A percentile compares a stretch with the other conserved stretches of the same genome.
These are phyloP conservation scores for Halcyon senegalensis DNA, from an alignment of 2,113 vertebrate species.

Conservation along the genomic window DNA sequence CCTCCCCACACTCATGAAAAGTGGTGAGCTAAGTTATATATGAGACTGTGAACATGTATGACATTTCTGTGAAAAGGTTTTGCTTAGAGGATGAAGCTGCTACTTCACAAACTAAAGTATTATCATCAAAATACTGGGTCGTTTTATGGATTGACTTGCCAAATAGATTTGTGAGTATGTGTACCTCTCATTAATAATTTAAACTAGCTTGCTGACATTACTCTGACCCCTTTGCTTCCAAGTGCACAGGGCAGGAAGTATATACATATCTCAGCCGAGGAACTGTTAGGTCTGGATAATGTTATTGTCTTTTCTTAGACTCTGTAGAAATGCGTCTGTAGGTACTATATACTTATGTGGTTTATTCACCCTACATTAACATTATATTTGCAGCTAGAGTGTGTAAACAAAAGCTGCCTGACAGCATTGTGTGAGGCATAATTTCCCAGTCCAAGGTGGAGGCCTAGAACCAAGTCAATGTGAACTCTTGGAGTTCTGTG, in stretches of 20 bases:
- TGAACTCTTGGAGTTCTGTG: not conserved
- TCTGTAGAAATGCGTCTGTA: not conserved
- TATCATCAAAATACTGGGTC: not conserved
- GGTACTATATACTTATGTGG: not conserved
- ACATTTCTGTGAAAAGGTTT: not conserved
- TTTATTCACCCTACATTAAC: not conserved
- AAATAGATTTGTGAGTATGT: not conserved
- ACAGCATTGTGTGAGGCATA: not conserved
- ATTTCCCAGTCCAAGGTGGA: not conserved
- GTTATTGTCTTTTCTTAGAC: not conserved
- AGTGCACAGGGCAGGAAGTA: not conserved
- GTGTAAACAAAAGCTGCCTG: not conserved
- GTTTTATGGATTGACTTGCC: not conserved
- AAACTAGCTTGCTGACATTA: not conserved
- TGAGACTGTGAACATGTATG: not conserved
- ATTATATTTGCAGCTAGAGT: not conserved
- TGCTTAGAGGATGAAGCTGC: not conserved
- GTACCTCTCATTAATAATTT: not conserved
- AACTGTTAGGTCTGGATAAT: not conserved
- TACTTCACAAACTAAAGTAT: not conserved
- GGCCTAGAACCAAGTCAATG: not conserved
- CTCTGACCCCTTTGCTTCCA: not conserved
- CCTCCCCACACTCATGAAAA: not conserved
- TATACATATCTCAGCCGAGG: not conserved
- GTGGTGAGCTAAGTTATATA: not conserved